These are phyloP conservation scores for Smutsia gigantea DNA, from an alignment of 2,797 vertebrate genomes.

Conservation along the genomic window DNA sequence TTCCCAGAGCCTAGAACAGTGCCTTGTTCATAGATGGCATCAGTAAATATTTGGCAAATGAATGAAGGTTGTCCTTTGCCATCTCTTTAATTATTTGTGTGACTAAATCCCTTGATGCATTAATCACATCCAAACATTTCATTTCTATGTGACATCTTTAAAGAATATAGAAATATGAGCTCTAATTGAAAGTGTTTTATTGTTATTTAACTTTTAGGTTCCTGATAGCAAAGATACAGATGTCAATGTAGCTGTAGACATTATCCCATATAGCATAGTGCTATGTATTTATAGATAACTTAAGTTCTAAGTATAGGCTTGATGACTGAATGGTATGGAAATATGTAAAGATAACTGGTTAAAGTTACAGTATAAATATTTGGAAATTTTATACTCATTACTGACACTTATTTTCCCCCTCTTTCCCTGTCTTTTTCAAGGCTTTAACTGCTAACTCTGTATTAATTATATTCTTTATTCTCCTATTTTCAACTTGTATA, in stretches of 20 bases:
- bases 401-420: not conserved
- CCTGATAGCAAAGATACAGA: not conserved
- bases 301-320: not conserved
- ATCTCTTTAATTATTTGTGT: not conserved
- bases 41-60: not conserved
- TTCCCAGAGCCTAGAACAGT: not conserved
- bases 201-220: conserved; percentile 16
- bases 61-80: not conserved
- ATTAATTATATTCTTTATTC: conserved; percentile 1
- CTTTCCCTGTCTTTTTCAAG: conserved; percentile 4
- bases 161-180: not conserved
- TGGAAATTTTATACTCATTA: not conserved
- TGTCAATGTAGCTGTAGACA: not conserved
- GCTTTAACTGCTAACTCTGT: not conserved
- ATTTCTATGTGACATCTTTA: not conserved
- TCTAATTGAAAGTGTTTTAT: not conserved
- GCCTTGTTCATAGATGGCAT: not conserved
- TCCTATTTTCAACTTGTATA: not conserved
- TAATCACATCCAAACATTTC: not conserved
- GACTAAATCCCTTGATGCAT: not conserved
- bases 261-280: not conserved
- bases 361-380: not conserved
- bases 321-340: not conserved
- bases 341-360: not conserved
- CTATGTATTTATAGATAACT: not conserved